Base-by-base conservation (phyloP, 2,888 invertebrate species). In the Hydroisotoma schaefferi region DNA sequence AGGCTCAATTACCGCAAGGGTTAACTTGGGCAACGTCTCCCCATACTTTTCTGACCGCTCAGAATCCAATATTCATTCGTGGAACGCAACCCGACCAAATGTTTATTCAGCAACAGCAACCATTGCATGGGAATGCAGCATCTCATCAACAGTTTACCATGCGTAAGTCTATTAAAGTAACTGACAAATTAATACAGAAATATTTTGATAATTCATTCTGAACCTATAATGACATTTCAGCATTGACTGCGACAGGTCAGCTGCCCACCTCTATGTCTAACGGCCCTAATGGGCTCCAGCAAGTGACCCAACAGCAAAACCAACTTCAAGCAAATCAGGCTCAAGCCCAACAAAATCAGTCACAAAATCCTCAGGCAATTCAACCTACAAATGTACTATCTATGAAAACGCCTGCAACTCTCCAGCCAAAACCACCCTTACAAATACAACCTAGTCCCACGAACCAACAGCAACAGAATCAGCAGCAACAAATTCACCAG, bases 21-120 rank as follows among this genome's bases (percentile, higher is more conserved):
- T 85, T 88, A 59, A 83, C 86, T 61, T 90, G 90, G 89, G 81
- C 88, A 0, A n/a, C n/a, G n/a, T 15, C 40, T 8, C 73, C 76
- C n/a, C 74, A 74, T 20, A 82, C 33, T 81, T 87, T 0, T 77
- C 88, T 4, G 8, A 78, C 80, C 1, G 83, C 87, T 0, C 87
- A 85, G 18, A 90, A 89, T 78, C 88, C 87, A 6, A 90, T 91
- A 73, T 87, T 88, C 76, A 90, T 92, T 69, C 79, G 91, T 40
- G 88, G 89, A 22, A 82, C 87, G 0, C 90, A 89, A 75, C 74
- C 68, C 28, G 67, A 69, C 59, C 68, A 68, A 66, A 75, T 93
- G 88, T 91, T 89, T 75, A 90, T 92, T 72, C 88, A 87, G 73
- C 67, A 63, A 29, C 71, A 69, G 40, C 69, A 68, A 44, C 70